These are phyloP conservation scores for Melanogrammus aeglefinus DNA, from an alignment of 2,797 vertebrate genomes.

Conservation along the genomic window DNA sequence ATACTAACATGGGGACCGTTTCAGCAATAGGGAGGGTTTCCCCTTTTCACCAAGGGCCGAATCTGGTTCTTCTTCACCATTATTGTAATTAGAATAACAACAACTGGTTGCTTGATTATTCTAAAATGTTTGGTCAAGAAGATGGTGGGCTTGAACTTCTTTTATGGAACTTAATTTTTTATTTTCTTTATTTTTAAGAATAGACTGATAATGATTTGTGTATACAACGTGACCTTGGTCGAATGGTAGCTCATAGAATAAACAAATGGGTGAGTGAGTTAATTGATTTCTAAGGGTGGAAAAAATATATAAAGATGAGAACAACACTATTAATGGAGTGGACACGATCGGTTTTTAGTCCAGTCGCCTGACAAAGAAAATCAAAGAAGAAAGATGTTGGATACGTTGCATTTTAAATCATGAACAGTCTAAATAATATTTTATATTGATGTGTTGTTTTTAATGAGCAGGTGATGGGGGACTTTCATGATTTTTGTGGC, in stretches of 20 bases:
- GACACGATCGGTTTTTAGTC: not conserved
- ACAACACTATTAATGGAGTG: not conserved
- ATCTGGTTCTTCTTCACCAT: not conserved
- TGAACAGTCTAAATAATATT: slow-evolving; percentile 38
- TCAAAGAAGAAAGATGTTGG: slow-evolving; percentile 1
- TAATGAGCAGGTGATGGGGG: slow-evolving; percentile 31
- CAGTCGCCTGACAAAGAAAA: not conserved
- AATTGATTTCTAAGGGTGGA: slow-evolving; percentile 11
- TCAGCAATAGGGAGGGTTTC: not conserved
- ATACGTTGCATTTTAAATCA: slow-evolving; percentile 38
- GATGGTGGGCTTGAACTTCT: not conserved
- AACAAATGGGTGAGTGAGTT: not conserved
- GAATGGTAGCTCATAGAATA: not conserved
- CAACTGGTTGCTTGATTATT: too few species aligned
- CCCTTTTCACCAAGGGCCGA: too few species aligned
- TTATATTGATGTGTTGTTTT: slow-evolving; percentile 57
- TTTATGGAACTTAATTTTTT: not conserved
- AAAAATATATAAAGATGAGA: not conserved
- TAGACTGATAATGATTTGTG: not conserved
- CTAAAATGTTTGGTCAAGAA: not conserved
- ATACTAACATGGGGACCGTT: not conserved
- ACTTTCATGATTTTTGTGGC: not conserved
- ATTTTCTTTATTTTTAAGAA: not conserved
- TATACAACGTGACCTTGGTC: not conserved
- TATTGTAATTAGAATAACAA: not conserved